A percentile compares a stretch with the other conserved stretches of the same genome.
Evolutionary conservation across 2,797 vertebrate genomes (phyloP).

Genomic region (Moxostoma hubbsi): DNA sequence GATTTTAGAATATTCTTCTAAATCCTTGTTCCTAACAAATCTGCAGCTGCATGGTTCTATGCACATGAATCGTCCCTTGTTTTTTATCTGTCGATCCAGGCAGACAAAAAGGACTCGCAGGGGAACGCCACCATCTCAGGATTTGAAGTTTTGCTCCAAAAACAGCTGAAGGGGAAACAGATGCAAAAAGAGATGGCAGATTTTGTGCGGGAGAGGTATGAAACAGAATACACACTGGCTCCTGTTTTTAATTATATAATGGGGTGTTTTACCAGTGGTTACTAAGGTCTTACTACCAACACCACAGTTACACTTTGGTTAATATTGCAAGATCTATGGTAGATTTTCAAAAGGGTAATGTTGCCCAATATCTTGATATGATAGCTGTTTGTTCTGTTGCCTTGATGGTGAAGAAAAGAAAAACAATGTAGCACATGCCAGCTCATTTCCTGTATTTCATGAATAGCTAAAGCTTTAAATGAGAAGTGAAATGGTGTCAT

Average conservation of each 20-base stretch:
- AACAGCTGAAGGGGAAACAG: conserved; percentile 97
- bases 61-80: conserved; percentile 30
- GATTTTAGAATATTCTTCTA: background rate
- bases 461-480: background rate
- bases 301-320: background rate
- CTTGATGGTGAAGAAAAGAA: conserved; percentile 24
- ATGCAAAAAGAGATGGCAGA: conserved; percentile 99
- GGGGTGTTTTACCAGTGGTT: background rate
- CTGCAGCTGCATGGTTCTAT: conserved; percentile 46
- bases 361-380: background rate
- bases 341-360: background rate
- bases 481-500: background rate
- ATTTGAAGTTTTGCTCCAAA: conserved; percentile 95
- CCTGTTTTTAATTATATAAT: background rate
- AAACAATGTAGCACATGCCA: background rate
- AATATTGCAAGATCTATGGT: background rate
- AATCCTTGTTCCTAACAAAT: conserved; percentile 8
- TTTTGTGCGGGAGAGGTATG: conserved; percentile 93
- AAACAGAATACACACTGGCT: background rate
- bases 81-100: conserved; percentile 73
- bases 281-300: background rate
- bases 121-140: conserved; percentile 88
- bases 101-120: conserved; percentile 92
- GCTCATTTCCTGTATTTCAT: conserved; percentile 61
- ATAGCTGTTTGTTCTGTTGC: conserved; percentile 46